Evolutionary conservation across 1,140 invertebrate species (phyloP).

Genomic region (Cydia splendana): DNA sequence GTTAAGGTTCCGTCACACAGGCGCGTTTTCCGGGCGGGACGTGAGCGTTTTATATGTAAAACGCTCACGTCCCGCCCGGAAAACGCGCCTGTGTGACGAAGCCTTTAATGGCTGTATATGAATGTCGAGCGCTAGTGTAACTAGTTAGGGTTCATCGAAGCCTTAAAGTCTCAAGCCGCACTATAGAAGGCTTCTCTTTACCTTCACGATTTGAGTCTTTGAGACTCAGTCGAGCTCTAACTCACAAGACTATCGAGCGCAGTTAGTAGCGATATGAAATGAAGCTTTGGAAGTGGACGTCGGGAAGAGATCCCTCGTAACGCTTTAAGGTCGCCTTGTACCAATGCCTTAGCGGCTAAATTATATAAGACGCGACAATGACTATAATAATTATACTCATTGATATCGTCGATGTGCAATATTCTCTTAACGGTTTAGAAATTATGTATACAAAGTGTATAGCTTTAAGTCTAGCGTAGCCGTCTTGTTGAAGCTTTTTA

Average conservation of each 20-base stretch:
- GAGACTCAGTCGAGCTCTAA: neutral
- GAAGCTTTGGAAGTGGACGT: conserved; percentile 33
- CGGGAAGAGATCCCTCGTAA: conserved; percentile 36
- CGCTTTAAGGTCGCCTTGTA: conserved; percentile 63
- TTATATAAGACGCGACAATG: conserved; percentile 38
- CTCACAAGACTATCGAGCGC: neutral
- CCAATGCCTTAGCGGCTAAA: conserved; percentile 60
- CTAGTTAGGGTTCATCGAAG: neutral
- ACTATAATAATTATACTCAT: conserved; percentile 41
- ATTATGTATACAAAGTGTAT: conserved; percentile 76
- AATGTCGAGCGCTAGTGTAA: neutral
- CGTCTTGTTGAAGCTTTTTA: conserved; percentile 79
- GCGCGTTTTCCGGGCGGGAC: too few relatives aligned
- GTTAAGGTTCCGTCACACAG: too few relatives aligned
- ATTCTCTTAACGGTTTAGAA: conserved; percentile 76
- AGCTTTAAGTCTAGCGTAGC: conserved; percentile 76
- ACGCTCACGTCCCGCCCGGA: too few relatives aligned
- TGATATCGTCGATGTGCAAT: conserved; percentile 65
- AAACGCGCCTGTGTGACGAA: too few relatives aligned
- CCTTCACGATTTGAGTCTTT: neutral
- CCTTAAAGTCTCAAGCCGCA: neutral
- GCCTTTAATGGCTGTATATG: neutral
- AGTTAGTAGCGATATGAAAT: neutral
- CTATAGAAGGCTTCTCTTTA: neutral
- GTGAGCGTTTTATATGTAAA: too few relatives aligned